phyloP scores from a whole-genome alignment of 92 coral and sea anemone genomes.

The Epizoanthus scotinus region DNA sequence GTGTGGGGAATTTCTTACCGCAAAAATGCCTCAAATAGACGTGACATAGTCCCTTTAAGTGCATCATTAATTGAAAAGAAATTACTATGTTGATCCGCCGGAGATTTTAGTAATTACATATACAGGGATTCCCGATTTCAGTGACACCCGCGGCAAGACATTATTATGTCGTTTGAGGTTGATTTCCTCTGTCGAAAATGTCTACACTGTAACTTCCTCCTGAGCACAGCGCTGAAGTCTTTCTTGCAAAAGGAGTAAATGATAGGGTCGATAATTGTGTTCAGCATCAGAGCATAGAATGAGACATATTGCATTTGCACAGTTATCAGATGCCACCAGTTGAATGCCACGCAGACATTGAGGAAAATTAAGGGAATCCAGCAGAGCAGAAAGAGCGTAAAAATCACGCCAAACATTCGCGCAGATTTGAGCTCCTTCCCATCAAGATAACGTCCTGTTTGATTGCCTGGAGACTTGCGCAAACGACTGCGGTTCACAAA shows the following conservation, averaged over 20 bases:
- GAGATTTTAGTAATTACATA: background rate
- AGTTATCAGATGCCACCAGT: conserved; percentile 55
- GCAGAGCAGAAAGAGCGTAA: conserved; percentile 68
- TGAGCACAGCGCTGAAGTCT: conserved; percentile 58
- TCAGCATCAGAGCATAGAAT: conserved; percentile 70
- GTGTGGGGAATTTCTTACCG: no score
- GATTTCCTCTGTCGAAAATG: background rate
- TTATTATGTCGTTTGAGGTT: background rate
- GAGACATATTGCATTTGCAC: conserved; percentile 55
- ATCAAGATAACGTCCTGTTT: conserved; percentile 62
- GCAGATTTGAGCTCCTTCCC: conserved; percentile 81
- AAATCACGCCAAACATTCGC: conserved; percentile 72
- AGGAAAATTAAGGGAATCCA: conserved; percentile 83
- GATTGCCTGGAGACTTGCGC: conserved; percentile 60
- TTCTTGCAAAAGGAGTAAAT: conserved; percentile 73
- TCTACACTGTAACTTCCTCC: background rate
- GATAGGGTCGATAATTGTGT: conserved; percentile 75
- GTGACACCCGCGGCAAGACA: background rate
- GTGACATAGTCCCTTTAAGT: no score
- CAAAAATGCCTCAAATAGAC: no score
- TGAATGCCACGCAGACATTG: conserved; percentile 66
- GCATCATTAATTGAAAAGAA: no score
- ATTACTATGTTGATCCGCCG: no score
- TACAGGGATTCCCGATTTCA: background rate
- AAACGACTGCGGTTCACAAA: conserved; percentile 55